These are phyloP conservation scores for Ginglymostoma cirratum DNA, from an alignment of 2,113 vertebrate species.

Conservation along the genomic window DNA sequence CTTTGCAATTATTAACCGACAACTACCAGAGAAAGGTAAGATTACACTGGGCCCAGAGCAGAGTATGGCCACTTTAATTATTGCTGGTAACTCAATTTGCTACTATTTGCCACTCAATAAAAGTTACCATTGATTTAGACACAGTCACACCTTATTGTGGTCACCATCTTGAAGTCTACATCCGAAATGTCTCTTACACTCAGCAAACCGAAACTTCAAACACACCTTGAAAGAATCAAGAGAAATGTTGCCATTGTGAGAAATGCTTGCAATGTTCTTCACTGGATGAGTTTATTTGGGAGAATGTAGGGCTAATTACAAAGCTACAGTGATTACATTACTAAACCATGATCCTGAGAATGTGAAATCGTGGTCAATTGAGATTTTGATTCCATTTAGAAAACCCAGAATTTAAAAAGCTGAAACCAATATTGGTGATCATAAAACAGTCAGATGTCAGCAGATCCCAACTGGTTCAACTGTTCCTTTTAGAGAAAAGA, in stretches of 20 bases:
- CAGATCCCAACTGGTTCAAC: not conserved
- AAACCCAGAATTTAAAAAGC: no score
- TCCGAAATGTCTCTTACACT: not conserved
- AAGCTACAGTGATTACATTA: not conserved
- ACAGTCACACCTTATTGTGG: not conserved
- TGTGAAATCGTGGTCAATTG: not conserved
- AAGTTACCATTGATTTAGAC: not conserved
- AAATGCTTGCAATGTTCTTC: not conserved
- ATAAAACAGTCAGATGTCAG: not conserved
- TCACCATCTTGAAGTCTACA: not conserved
- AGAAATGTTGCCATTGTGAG: not conserved
- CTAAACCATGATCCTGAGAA: not conserved
- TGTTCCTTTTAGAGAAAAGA: not conserved
- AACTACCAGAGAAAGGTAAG: not conserved
- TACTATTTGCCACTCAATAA: not conserved
- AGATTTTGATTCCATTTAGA: not conserved
- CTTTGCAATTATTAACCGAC: not conserved
- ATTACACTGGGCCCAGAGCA: not conserved
- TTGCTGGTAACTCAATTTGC: not conserved
- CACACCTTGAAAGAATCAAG: not conserved
- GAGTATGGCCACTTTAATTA: not conserved
- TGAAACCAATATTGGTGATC: no score
- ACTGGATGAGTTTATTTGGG: not conserved
- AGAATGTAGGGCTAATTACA: not conserved
- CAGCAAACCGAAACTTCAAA: not conserved